Conservation (phyloP, 1,140 invertebrate species). For the Leptopilina boulardi region DNA sequence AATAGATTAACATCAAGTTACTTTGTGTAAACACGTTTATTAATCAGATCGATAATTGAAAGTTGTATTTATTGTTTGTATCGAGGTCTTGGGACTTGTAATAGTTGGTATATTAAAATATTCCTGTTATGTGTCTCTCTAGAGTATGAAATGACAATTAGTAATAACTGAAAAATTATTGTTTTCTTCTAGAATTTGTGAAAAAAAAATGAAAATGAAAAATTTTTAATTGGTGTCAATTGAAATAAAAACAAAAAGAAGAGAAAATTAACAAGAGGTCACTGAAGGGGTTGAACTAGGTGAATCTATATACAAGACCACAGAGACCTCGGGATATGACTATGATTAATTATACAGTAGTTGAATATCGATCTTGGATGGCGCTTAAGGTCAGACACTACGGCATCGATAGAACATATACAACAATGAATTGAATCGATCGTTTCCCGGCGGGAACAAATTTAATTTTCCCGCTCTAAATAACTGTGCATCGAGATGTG, state of each 20-base stretch:
- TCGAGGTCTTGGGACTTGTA: not conserved
- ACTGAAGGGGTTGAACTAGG: not conserved
- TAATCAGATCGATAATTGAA: not conserved
- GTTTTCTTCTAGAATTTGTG: no score
- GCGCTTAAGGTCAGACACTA: conserved; percentile 69
- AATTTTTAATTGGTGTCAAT: conserved; percentile 12
- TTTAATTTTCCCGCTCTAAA: conserved; percentile 61
- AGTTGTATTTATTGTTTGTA: not conserved
- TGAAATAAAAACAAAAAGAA: not conserved
- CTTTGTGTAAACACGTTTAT: not conserved
- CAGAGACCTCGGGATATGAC: conserved; percentile 57
- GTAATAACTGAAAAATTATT: no score
- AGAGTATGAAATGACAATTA: no score
- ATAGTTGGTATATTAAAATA: not conserved
- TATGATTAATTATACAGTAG: conserved; percentile 71
- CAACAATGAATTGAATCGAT: conserved; percentile 35
- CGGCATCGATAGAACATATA: conserved; percentile 56
- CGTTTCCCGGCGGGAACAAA: conserved; percentile 48
- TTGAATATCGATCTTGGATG: conserved; percentile 63
- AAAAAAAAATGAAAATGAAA: conserved; percentile 35
- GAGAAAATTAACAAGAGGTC: not conserved
- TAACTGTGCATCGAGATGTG: conserved; percentile 45
- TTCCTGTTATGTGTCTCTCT: not conserved
- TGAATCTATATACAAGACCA: conserved; percentile 33
- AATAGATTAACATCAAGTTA: no score